Conservation (phyloP, 2,888 invertebrate species). For the Romanomermis culicivorax region DNA sequence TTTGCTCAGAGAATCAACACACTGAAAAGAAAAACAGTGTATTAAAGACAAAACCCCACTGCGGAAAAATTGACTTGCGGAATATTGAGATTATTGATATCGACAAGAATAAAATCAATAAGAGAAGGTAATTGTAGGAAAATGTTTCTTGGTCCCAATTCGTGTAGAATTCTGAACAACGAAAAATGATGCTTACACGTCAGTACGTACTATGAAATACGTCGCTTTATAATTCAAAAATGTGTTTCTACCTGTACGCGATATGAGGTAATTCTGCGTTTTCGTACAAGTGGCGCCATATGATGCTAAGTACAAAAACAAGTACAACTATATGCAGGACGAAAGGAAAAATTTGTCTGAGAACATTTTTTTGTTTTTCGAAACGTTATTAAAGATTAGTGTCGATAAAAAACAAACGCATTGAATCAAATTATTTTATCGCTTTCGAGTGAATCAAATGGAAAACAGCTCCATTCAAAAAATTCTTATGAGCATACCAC, state of each 20-base stretch:
- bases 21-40: slow-evolving; percentile 29
- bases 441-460: no score
- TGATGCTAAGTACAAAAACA: neutral
- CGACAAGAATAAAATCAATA: slow-evolving; percentile 77
- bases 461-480: no score
- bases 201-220: no score
- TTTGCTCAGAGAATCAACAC: slow-evolving; percentile 78
- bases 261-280: neutral
- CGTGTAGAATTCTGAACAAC: slow-evolving; percentile 54
- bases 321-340: no score
- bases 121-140: slow-evolving; percentile 77
- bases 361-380: no score
- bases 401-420: no score
- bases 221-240: no score
- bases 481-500: neutral
- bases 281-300: neutral
- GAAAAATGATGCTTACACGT: neutral
- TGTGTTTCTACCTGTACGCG: neutral
- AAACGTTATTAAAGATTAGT: no score
- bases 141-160: slow-evolving; percentile 71
- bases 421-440: no score
- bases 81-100: slow-evolving; percentile 37
- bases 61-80: neutral
- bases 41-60: neutral
- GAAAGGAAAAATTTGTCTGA: no score